These are phyloP conservation scores for Premnoplex brunnescens DNA, from an alignment of 2,797 vertebrate species.

Conservation along the genomic window DNA sequence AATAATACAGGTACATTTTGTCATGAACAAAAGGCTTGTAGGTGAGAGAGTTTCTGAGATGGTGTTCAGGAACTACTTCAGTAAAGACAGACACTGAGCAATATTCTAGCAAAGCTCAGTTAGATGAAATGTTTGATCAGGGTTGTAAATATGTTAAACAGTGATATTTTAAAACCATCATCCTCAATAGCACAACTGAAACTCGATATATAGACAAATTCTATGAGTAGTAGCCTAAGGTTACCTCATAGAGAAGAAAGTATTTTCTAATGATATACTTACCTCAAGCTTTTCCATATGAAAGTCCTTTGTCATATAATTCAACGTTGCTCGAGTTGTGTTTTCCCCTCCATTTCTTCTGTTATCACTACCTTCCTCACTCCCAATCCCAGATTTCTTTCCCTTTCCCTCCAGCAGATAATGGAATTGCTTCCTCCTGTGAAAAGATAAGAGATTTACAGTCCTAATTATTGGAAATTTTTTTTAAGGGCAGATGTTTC, in stretches of 20 bases:
- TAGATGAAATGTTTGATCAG: not conserved
- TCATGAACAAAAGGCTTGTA: not conserved
- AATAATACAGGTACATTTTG: not conserved
- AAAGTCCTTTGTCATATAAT: conserved; percentile 86
- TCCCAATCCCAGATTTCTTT: conserved; percentile 81
- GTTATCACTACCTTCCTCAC: conserved; percentile 85
- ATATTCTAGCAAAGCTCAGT: not conserved
- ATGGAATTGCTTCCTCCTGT: conserved; percentile 89
- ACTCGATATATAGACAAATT: not conserved
- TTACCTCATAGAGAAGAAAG: not conserved
- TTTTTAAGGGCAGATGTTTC: not conserved
- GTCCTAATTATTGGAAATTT: not conserved
- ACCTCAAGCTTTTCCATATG: conserved; percentile 89
- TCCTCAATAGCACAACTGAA: not conserved
- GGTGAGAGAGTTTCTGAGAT: not conserved
- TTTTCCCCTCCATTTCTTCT: conserved; percentile 86
- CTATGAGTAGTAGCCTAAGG: not conserved
- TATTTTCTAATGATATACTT: not conserved
- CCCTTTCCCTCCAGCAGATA: conserved; percentile 89
- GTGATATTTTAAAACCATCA: not conserved
- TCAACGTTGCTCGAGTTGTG: conserved; percentile 84
- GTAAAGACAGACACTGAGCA: not conserved
- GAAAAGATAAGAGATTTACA: conserved; percentile 21
- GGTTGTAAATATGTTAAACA: not conserved
- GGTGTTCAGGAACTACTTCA: not conserved